phyloP scores from a whole-genome alignment of 2,113 vertebrate genomes.

The Fulica atra region DNA sequence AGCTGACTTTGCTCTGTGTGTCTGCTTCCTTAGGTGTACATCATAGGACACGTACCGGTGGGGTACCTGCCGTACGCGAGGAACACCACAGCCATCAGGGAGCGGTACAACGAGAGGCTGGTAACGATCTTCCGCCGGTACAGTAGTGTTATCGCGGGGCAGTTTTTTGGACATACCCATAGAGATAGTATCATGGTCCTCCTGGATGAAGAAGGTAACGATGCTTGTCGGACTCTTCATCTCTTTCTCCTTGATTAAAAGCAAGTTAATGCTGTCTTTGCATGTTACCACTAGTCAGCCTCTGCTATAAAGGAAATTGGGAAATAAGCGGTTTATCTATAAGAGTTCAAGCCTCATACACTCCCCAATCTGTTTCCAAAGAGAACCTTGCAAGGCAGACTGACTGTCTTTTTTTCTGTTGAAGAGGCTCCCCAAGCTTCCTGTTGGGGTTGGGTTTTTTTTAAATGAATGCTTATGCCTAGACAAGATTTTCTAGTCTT shows the following conservation, averaged over 20 bases:
- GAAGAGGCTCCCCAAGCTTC: not conserved
- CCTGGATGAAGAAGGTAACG: conserved; percentile 83
- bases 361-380: not conserved
- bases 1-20: conserved; percentile 8
- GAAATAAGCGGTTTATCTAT: not conserved
- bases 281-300: not conserved
- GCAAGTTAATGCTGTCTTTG: not conserved
- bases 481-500: conserved; percentile 32
- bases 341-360: not conserved
- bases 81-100: conserved; percentile 79
- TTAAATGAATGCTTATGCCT: conserved; percentile 10
- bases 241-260: not conserved
- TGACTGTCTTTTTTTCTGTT: not conserved
- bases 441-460: not conserved
- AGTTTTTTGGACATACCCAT: conserved; percentile 96
- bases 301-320: not conserved
- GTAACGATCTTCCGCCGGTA: conserved; percentile 86
- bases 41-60: conserved; percentile 91
- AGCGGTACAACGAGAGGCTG: conserved; percentile 84
- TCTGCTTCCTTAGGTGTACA: conserved; percentile 81
- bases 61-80: conserved; percentile 85
- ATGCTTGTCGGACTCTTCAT: not conserved
- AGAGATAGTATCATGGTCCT: conserved; percentile 94
- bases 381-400: not conserved
- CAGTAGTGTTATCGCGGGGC: conserved; percentile 84